Base-by-base conservation (phyloP, 2,888 invertebrate species). In the Eupithecia subumbrata region DNA sequence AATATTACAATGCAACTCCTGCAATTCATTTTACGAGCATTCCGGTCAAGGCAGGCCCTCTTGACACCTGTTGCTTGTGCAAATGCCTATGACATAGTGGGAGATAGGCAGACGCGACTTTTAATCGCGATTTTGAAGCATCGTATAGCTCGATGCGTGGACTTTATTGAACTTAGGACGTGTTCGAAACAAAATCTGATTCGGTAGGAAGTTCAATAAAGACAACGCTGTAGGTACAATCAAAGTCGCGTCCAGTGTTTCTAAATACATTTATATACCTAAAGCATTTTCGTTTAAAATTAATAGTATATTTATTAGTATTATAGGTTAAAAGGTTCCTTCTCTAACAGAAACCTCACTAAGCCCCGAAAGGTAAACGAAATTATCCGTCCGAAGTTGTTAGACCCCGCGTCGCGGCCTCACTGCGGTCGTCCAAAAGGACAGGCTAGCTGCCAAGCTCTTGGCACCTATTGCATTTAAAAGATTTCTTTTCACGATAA, bases 341-440 rank as follows among this genome's bases (percentile, higher is more conserved):
- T 56, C 40, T 67, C 4, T n/a, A 67, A 22, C 82, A 80, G 82
- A 80, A 81, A 84, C 82, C 86, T 87, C 82, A 81, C 81, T 77
- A 80, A 83, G 83, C 85, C 86, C 85, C 80, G 75, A 84, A 83
- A 84, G 85, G 87, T 90, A 89, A 91, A 90, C 91, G 92, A 92
- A 92, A 86, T 90, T 89, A 91, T 93, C 93, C 93, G 93, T 93
- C 93, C 93, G 92, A 90, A 85, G 89, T 87, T 88, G 88, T 86
- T 87, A 88, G 87, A 87, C 86, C 93, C 92, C 90, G 88, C 84
- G 86, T 87, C 86, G 88, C 86, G 86, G 82, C 83, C 81, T 86
- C 88, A 84, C 84, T 86, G 88, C 85, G 87, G 86, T 85, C 84
- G 82, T 88, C 85, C 85, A 80, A 81, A 69, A 56, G 77, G 81